Percentiles rank a stretch among this genome's conserved stretches.
phyloP scores from a whole-genome alignment of 1,140 invertebrate genomes.

The Drosophila jambulina region DNA sequence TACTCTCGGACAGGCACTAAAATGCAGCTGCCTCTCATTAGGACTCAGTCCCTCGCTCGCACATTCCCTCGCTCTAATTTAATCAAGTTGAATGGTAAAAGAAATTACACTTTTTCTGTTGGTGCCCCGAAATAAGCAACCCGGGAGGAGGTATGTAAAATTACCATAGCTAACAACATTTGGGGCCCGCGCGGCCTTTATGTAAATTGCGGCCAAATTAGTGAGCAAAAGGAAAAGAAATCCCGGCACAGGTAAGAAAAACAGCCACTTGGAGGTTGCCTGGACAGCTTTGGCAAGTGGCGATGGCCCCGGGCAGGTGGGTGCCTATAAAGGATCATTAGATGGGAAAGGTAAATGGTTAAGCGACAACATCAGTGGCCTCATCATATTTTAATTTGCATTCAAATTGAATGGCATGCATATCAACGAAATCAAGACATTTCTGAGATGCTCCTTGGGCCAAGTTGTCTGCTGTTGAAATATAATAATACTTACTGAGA shows the following conservation, averaged over 20 bases:
- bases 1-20: conserved; percentile 53
- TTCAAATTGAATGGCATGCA: conserved; percentile 70
- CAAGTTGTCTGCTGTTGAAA: background rate
- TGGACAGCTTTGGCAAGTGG: conserved; percentile 7
- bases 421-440: conserved; percentile 24
- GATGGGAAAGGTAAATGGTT: conserved; percentile 56
- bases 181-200: conserved; percentile 61
- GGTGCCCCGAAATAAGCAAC: conserved; percentile 29
- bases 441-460: background rate
- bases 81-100: conserved; percentile 63
- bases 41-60: conserved; percentile 19
- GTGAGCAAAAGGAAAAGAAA: conserved; percentile 54
- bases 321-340: conserved; percentile 70
- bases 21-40: conserved; percentile 76
- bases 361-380: conserved; percentile 55
- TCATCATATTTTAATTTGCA: conserved; percentile 77
- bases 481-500: conserved; percentile 2
- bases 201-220: conserved; percentile 78
- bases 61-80: conserved; percentile 50
- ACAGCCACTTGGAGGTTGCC: conserved; percentile 29
- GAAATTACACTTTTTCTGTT: conserved; percentile 41
- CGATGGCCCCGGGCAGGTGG: conserved; percentile 38
- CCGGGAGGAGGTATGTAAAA: conserved; percentile 24
- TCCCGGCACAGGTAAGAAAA: conserved; percentile 36
- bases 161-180: conserved; percentile 51